Evolutionary conservation across 2,113 vertebrate genomes (phyloP), one percentile per base, ranked within the genome.

Genomic region (Petroica traversi): DNA sequence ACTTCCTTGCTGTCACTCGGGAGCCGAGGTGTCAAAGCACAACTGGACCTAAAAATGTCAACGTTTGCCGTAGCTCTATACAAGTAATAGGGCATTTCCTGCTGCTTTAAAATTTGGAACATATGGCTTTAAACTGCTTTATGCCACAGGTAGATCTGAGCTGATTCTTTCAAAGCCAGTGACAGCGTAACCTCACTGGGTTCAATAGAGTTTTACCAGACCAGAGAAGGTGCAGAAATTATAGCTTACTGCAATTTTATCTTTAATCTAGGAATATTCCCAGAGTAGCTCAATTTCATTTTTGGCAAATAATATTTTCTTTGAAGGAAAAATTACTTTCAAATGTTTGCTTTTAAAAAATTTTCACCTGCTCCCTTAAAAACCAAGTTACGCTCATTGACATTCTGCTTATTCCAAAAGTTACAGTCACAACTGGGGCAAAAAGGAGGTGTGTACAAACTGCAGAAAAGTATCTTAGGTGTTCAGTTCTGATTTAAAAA

Each of bases 51-150:
- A 5, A 22, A 22, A 7, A 61, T 34, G 5, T 5, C 0, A 5
- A 0, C 8, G 1, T 17, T 61, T 55, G 1, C 52, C 33, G 4
- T 4, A 63, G n/a, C 63, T 62, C 38, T 19, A 2, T 36, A 6
- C 41, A 7, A 41, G 12, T 7, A 38, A 61, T 0, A 29, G 41
- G 38, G 46, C 58, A 5, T 54, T 43, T 51, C 10, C 43, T 62
- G 33, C 38, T 8, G 18, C 38, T 54, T 51, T 71, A 31, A n/a
- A 46, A 48, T 75, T 40, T 26, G 36, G 25, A 23, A 18, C 5
- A 0, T 17, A 1, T 14, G 36, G n/a, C 55, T 89, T 66, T 68
- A 62, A 72, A 29, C 15, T 15, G 69, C 61, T 52, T 75, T 38
- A 7, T 33, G 9, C 13, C 26, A 3, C 24, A 34, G 78, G 25